Conservation (phyloP, 2,113 vertebrate species). For the Ceyx cyanopectus region DNA sequence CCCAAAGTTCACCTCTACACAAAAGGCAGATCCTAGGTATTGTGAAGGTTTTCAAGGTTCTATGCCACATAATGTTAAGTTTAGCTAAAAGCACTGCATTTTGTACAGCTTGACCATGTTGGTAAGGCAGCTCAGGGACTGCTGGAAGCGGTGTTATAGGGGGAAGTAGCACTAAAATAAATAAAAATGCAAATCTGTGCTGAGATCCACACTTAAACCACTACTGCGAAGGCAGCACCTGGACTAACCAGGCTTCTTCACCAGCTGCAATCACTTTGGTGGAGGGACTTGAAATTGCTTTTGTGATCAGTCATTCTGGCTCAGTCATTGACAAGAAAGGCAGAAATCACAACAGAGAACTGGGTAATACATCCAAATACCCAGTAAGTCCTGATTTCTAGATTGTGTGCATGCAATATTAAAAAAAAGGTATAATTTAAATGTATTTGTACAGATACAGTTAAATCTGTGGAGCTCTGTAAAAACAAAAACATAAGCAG, state of each 20-base stretch:
- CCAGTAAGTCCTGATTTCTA: background rate
- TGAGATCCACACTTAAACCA: background rate
- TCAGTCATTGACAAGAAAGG: background rate
- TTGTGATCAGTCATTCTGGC: background rate
- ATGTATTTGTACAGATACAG: background rate
- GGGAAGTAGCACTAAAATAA: background rate
- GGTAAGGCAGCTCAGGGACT: background rate
- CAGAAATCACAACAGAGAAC: background rate
- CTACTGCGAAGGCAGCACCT: background rate
- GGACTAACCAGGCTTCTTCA: background rate
- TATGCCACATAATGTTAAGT: background rate
- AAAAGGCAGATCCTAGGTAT: background rate
- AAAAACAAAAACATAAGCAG: background rate
- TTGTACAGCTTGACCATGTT: background rate
- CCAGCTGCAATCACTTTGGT: rapidly evolving
- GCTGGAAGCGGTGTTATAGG: background rate
- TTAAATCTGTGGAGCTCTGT: background rate
- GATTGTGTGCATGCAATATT: background rate
- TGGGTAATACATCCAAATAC: background rate
- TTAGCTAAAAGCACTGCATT: background rate
- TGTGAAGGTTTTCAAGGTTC: background rate
- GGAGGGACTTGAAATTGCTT: background rate
- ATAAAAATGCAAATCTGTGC: background rate
- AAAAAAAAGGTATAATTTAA: background rate
- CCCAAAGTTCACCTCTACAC: background rate